These are phyloP conservation scores for Forpus xanthops DNA, from an alignment of 2,797 vertebrate genomes.

Conservation along the genomic window DNA sequence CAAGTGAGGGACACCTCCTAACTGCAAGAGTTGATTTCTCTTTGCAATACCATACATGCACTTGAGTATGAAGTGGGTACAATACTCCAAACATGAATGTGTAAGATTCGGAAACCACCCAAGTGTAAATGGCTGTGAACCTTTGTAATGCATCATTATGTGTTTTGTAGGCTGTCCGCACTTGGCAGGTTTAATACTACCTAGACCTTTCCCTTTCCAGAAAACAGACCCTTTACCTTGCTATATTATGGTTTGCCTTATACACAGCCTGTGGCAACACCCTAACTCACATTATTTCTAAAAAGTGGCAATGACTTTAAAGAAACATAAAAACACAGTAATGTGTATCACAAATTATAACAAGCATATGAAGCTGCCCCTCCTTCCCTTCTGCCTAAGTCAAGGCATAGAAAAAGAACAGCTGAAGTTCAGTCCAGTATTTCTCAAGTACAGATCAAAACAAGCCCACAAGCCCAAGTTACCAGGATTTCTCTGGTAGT, in stretches of 20 bases:
- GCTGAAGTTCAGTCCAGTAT: not conserved
- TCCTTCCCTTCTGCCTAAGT: not conserved
- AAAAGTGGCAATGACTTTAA: not conserved
- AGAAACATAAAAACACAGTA: not conserved
- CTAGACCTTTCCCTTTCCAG: not conserved
- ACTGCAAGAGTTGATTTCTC: not conserved
- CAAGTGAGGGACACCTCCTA: not conserved
- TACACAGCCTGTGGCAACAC: rapidly evolving
- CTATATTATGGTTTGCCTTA: not conserved
- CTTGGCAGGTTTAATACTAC: not conserved
- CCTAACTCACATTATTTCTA: not conserved
- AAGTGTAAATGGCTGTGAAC: not conserved
- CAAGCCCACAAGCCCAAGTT: not conserved
- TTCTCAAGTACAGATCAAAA: not conserved
- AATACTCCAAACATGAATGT: not conserved
- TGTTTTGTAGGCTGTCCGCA: not conserved
- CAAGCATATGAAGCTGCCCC: not conserved
- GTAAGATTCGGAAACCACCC: not conserved
- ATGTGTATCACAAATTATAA: not conserved
- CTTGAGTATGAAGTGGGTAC: not conserved
- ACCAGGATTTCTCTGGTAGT: not conserved
- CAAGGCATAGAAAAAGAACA: not conserved
- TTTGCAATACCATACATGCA: not conserved
- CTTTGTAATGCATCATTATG: not conserved
- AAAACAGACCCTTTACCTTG: not conserved